phyloP scores from a whole-genome alignment of 2,113 vertebrate genomes.

The Spheniscus mendiculus region DNA sequence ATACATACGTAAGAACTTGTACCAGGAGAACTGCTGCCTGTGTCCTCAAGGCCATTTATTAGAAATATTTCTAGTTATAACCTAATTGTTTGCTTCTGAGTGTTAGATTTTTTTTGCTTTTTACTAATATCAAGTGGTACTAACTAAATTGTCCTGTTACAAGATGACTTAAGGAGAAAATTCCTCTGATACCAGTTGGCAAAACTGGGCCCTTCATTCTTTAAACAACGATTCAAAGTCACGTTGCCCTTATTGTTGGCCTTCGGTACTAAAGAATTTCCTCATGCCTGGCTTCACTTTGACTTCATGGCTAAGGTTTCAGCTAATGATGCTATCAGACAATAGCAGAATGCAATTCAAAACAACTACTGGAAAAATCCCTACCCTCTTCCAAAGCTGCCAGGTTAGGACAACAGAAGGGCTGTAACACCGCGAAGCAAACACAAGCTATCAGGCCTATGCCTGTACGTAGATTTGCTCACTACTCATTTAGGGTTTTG shows the following conservation, averaged over 20 bases:
- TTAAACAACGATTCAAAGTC: slow-evolving; percentile 3
- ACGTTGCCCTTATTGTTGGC: slow-evolving; percentile 10
- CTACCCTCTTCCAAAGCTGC: background rate
- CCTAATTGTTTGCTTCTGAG: background rate
- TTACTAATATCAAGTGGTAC: background rate
- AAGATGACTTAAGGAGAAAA: background rate
- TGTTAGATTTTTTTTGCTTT: background rate
- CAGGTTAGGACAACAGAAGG: background rate
- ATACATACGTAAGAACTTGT: background rate
- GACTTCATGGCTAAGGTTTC: slow-evolving; percentile 48
- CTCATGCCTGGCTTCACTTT: slow-evolving; percentile 47
- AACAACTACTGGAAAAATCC: slow-evolving; percentile 29
- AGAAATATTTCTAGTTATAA: background rate
- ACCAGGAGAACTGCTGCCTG: background rate
- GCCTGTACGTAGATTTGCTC: background rate
- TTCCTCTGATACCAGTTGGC: background rate
- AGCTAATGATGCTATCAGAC: slow-evolving; percentile 38
- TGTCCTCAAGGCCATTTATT: background rate
- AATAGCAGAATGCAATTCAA: background rate
- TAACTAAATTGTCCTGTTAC: background rate
- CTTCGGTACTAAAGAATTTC: slow-evolving; percentile 15
- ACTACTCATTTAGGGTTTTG: background rate
- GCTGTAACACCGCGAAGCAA: background rate
- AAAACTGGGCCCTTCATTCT: background rate
- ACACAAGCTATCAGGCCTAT: background rate